A percentile compares a stretch with the other conserved stretches of the same genome.
phyloP scores from a whole-genome alignment of 2,888 invertebrate species.

The Chaitophorus viminalis region DNA sequence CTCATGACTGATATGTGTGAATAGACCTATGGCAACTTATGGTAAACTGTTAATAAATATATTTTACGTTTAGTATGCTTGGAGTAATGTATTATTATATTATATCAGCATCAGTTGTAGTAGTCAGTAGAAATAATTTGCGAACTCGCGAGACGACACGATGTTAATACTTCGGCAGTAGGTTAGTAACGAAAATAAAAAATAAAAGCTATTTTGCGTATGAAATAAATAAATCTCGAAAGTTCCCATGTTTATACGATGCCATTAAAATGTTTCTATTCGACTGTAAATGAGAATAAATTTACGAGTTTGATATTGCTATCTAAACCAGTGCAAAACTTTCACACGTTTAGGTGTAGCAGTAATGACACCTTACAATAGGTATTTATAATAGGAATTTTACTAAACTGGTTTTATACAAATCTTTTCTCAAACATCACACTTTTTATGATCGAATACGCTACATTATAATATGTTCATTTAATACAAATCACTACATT shows the following conservation, averaged over 20 bases:
- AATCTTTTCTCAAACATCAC: slow-evolving; percentile 23
- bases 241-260: background rate
- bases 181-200: background rate
- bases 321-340: slow-evolving; percentile 54
- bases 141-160: background rate
- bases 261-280: slow-evolving; percentile 22
- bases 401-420: slow-evolving; percentile 49
- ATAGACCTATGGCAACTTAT: too few species aligned
- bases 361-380: slow-evolving; percentile 56
- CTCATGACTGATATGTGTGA: too few species aligned
- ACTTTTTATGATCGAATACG: background rate
- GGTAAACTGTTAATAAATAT: too few species aligned
- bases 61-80: too few species aligned
- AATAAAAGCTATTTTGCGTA: background rate
- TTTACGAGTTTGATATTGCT: slow-evolving; percentile 28
- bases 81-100: too few species aligned
- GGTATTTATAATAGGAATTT: slow-evolving; percentile 35
- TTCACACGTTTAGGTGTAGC: slow-evolving; percentile 46
- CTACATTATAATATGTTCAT: background rate
- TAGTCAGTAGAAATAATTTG: too few species aligned
- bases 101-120: too few species aligned
- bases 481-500: too few species aligned
- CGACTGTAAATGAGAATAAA: slow-evolving; percentile 11
- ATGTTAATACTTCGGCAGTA: background rate
- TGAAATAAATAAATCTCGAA: slow-evolving; percentile 21